Base-by-base conservation (phyloP, 2,113 vertebrate genomes). In the Syngnathoides biaculeatus region DNA sequence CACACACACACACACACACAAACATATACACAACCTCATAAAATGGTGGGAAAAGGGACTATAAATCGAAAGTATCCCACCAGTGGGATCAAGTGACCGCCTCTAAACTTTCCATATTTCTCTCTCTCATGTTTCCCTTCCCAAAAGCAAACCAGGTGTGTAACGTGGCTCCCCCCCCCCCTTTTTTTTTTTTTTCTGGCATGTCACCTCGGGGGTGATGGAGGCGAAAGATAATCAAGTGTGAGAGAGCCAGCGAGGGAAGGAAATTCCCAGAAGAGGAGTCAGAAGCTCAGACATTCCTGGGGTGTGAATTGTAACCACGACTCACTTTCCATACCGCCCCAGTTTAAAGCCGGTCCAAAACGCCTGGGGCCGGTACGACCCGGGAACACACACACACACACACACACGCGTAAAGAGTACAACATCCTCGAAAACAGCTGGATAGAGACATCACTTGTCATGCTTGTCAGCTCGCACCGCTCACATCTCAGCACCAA, bases 391-490 rank as follows among this genome's bases (percentile, higher is more conserved):
- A 59, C 58, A 72, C 71, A 70, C 75, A 71, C n/a, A 72, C 38
- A 47, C 47, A 55, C 27, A 74, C 38, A 74, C 47, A 71, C 60
- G 74, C 50, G 20, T 11, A 57, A 7, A 64, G 19, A 68, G 48
- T 35, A 59, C 67, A 67, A 61, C 73, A 66, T 60, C 73, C 71
- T 62, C 63, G 71, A 79, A 83, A 89, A 88, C 81, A 88, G 79
- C 86, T 88, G 88, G 82, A 91, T 88, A 84, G 86, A 92, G 90
- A 87, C 87, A 88, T 92, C 91, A 91, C 85, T 83, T 90, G 89
- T 91, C 89, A 89, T 11, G 60, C 66, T 70, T 90, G 86, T 86
- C 83, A 82, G 81, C 72, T 79, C 75, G 77, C 65, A 65, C 68
- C 75, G 75, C 20, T 50, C 47, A 47, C 74, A 55, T 64, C 71